phyloP scores from a whole-genome alignment of 2,113 vertebrate genomes.

The Ibidorhyncha struthersii region DNA sequence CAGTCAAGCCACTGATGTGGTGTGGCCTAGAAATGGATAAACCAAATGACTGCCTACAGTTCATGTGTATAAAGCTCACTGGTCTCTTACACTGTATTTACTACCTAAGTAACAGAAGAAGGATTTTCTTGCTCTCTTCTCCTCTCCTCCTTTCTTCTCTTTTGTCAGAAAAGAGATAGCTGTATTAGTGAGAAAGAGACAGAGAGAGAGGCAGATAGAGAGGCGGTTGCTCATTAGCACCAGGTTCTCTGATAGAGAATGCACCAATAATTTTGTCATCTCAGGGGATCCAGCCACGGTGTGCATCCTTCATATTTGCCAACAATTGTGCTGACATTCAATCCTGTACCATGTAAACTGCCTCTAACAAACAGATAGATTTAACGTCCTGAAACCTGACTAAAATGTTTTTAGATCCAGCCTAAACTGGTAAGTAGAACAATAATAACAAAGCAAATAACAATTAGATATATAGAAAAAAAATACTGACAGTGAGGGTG shows the following conservation, averaged over 20 bases:
- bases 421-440: background rate
- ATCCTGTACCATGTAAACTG: background rate
- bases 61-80: background rate
- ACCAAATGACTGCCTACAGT: background rate
- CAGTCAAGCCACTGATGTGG: slow-evolving; percentile 1
- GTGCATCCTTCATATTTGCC: background rate
- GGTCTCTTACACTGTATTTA: background rate
- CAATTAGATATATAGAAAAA: background rate
- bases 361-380: background rate
- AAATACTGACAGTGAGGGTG: background rate
- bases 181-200: background rate
- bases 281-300: background rate
- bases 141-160: background rate
- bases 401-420: background rate
- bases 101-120: background rate
- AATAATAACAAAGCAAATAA: background rate
- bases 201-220: background rate
- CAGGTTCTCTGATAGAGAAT: accelerated
- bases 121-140: background rate
- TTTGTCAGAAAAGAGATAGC: background rate
- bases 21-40: background rate
- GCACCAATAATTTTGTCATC: background rate
- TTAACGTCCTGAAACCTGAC: background rate
- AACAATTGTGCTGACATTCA: background rate
- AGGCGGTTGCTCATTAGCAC: background rate